A percentile compares a stretch with the other conserved stretches of the same genome.
phyloP scores from a whole-genome alignment of 2,797 vertebrate species.

The Knipowitschia caucasica region DNA sequence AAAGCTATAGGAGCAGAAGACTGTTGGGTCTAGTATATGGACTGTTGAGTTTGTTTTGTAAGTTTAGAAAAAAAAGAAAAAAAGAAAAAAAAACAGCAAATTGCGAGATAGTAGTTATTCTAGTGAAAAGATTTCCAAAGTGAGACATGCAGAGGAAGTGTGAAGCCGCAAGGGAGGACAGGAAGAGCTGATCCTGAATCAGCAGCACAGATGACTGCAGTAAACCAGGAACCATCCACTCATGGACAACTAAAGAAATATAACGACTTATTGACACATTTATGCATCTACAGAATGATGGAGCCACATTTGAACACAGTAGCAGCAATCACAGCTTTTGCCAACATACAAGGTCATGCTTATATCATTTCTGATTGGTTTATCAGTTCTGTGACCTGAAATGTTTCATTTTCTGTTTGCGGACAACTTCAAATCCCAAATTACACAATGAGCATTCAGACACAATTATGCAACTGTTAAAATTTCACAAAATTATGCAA shows the following conservation, averaged over 20 bases:
- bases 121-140: neutral
- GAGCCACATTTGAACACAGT: neutral
- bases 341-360: neutral
- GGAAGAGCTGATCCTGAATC: slow-evolving; percentile 52
- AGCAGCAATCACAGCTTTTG: neutral
- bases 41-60: too few relatives aligned
- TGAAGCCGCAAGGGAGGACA: slow-evolving; percentile 36
- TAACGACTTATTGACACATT: neutral
- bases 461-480: neutral
- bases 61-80: neutral
- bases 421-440: neutral
- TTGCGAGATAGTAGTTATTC: too few relatives aligned
- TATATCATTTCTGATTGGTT: neutral
- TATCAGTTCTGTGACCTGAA: neutral
- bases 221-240: slow-evolving; percentile 9
- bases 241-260: neutral
- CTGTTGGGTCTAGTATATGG: too few relatives aligned
- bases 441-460: neutral
- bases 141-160: slow-evolving; percentile 45
- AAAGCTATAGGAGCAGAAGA: too few relatives aligned
- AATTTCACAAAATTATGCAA: neutral
- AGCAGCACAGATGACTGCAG: slow-evolving; percentile 32
- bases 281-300: neutral
- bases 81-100: neutral
- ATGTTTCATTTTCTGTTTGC: neutral